phyloP scores from a whole-genome alignment of 2,888 invertebrate genomes.

The Hyalella azteca region DNA sequence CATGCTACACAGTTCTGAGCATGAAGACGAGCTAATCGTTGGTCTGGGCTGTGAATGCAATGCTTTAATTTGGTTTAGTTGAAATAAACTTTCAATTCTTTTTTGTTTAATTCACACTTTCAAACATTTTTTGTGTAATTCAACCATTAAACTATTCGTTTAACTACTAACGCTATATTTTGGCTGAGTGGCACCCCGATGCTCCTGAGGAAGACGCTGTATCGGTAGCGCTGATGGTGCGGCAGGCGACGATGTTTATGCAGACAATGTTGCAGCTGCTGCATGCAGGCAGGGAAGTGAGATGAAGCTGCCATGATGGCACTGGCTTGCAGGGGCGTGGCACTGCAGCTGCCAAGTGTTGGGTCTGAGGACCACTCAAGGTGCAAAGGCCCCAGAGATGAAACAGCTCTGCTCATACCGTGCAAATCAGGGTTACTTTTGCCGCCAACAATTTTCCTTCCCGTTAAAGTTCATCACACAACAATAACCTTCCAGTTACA shows the following conservation, averaged over 20 bases:
- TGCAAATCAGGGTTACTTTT: too few species aligned
- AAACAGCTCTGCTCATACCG: conserved; percentile 64
- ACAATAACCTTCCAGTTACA: not conserved
- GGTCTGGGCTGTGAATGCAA: too few species aligned
- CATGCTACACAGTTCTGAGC: too few species aligned
- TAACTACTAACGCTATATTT: conserved; percentile 47
- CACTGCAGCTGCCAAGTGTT: conserved; percentile 65
- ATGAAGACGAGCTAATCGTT: too few species aligned
- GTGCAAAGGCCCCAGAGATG: conserved; percentile 62
- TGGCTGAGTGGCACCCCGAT: conserved; percentile 73
- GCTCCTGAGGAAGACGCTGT: conserved; percentile 75
- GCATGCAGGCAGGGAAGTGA: conserved; percentile 73
- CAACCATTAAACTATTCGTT: too few species aligned
- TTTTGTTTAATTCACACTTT: too few species aligned
- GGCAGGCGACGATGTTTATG: conserved; percentile 70
- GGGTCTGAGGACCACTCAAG: conserved; percentile 67
- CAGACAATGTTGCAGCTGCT: conserved; percentile 68
- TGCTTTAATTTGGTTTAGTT: too few species aligned
- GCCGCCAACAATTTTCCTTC: too few species aligned
- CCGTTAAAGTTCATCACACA: not conserved
- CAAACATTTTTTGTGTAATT: too few species aligned
- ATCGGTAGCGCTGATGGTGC: conserved; percentile 71
- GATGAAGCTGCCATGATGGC: conserved; percentile 26
- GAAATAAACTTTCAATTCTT: too few species aligned
- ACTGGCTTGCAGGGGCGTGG: not conserved